phyloP scores from a whole-genome alignment of 2,797 vertebrate species.

The Tinamus major region DNA sequence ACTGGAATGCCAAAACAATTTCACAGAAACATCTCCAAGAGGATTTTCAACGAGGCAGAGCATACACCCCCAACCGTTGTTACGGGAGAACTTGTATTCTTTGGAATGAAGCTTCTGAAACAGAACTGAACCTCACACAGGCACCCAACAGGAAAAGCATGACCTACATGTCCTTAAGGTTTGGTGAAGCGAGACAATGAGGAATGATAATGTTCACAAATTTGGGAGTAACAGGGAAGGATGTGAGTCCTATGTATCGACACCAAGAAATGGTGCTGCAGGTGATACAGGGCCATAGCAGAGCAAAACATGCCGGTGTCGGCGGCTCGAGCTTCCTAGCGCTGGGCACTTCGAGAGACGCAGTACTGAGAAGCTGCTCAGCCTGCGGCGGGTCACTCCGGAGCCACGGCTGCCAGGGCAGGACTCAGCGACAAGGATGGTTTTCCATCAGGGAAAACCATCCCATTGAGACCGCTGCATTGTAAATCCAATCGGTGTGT shows the following conservation, averaged over 20 bases:
- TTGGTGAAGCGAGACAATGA: not conserved
- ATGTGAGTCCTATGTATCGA: not conserved
- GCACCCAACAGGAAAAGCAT: not conserved
- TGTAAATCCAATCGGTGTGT: not conserved
- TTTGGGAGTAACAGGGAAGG: fast-evolving
- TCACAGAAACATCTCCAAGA: not conserved
- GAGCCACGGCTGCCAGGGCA: not conserved
- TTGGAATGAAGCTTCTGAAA: not conserved
- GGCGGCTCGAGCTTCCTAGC: not conserved
- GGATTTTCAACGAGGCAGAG: not conserved
- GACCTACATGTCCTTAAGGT: not conserved
- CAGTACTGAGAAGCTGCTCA: not conserved
- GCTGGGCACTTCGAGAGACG: not conserved
- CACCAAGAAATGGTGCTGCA: not conserved
- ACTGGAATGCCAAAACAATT: not conserved
- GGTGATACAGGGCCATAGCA: not conserved
- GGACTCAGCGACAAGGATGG: fast-evolving
- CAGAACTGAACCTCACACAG: not conserved
- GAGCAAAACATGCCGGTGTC: not conserved
- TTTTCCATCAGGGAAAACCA: not conserved
- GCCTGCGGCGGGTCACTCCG: not conserved
- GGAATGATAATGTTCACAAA: not conserved
- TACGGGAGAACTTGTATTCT: not conserved
- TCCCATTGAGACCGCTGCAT: fast-evolving
- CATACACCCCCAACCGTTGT: not conserved